A percentile compares a stretch with the other conserved stretches of the same genome.
phyloP scores from a whole-genome alignment of 2,113 vertebrate species.

The Capreolus pygargus region DNA sequence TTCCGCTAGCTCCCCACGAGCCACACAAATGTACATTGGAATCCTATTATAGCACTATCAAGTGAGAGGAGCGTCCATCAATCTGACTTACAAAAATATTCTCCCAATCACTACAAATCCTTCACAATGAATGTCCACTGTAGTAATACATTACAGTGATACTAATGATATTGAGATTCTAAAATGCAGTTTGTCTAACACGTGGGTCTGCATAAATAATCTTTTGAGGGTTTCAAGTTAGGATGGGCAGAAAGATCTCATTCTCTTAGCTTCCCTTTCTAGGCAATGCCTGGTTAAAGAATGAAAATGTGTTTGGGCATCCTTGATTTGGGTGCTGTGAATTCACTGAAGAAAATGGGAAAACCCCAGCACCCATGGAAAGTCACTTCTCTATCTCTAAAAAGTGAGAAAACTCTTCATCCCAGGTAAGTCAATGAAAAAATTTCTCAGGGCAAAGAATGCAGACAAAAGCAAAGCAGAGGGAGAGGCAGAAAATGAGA shows the following conservation, averaged over 20 bases:
- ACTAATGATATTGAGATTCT: background rate
- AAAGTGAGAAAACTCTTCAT: background rate
- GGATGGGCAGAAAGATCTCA: background rate
- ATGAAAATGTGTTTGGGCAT: background rate
- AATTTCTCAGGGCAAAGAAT: background rate
- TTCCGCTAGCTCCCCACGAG: background rate
- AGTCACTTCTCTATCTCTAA: slow-evolving; percentile 25
- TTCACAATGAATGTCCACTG: background rate
- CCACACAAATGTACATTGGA: background rate
- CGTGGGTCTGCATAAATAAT: background rate
- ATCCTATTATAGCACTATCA: background rate
- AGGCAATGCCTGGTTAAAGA: background rate
- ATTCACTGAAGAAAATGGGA: background rate
- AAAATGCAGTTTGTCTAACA: background rate
- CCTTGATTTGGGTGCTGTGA: background rate
- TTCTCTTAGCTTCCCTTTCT: background rate
- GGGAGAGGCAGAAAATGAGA: background rate
- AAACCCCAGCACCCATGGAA: background rate
- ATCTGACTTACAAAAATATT: background rate
- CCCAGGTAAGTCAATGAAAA: background rate
- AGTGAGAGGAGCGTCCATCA: background rate
- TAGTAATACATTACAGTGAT: background rate
- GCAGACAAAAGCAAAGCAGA: background rate
- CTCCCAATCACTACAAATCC: background rate
- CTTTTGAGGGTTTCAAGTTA: background rate